These are phyloP conservation scores for Drosophila albomicans DNA, from an alignment of 1,140 invertebrate genomes.

Conservation along the genomic window DNA sequence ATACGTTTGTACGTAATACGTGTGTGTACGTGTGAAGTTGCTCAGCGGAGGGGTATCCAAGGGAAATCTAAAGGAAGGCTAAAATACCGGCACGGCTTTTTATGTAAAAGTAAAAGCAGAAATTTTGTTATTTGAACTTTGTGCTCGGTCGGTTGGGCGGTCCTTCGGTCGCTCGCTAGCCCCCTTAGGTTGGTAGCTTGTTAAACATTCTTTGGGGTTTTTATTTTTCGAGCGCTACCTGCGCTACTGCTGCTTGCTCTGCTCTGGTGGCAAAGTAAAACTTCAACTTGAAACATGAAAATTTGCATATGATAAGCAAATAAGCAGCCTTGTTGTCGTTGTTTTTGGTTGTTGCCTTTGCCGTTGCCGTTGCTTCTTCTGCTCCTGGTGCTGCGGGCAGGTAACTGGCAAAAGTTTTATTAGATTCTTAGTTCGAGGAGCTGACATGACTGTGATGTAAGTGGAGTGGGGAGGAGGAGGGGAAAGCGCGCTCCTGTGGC, in stretches of 20 bases:
- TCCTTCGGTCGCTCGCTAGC: conserved; percentile 19
- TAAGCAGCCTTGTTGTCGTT: conserved; percentile 63
- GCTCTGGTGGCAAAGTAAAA: conserved; percentile 52
- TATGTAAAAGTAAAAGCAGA: conserved; percentile 71
- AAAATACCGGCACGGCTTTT: conserved; percentile 43
- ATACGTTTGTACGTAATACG: conserved; percentile 19
- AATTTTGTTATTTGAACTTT: conserved; percentile 82
- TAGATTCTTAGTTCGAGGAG: conserved; percentile 73
- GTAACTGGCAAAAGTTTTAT: conserved; percentile 79
- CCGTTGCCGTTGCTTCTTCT: conserved; percentile 27
- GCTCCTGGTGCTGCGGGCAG: conserved; percentile 43
- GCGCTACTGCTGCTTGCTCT: conserved; percentile 3
- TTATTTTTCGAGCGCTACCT: conserved; percentile 23
- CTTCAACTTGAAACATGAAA: conserved; percentile 75
- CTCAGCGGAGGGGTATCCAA: conserved; percentile 1
- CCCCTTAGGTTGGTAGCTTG: conserved; percentile 77
- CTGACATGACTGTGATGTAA: conserved; percentile 1
- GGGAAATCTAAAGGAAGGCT: conserved; percentile 13
- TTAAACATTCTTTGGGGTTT: conserved; percentile 77
- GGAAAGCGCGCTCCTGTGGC: conserved; percentile 55
- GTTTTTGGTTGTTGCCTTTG: conserved; percentile 45
- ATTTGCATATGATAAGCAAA: conserved; percentile 83
- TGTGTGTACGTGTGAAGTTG: not conserved
- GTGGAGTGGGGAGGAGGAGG: not conserved
- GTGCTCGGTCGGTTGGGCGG: conserved; percentile 40